phyloP scores from a whole-genome alignment of 1,140 invertebrate genomes.

The Musca domestica region DNA sequence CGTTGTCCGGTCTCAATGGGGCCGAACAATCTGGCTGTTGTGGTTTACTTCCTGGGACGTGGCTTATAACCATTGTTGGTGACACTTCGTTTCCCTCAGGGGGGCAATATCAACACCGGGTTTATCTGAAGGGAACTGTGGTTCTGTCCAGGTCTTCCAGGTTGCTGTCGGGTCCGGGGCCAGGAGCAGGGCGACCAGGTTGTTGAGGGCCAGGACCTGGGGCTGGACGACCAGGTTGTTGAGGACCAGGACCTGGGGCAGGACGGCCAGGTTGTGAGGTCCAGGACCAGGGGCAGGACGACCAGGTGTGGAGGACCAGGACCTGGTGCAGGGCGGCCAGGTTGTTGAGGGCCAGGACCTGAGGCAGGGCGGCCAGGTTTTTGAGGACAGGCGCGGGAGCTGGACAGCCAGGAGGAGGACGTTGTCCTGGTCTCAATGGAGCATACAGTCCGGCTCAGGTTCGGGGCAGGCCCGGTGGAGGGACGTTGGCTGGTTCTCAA shows the following conservation, averaged over 20 bases:
- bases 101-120: slow-evolving; percentile 1
- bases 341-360: not conserved
- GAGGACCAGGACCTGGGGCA: not conserved
- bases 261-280: not conserved
- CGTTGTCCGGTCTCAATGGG: not conserved
- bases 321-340: not conserved
- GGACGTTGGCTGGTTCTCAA: not conserved
- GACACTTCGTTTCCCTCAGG: not conserved
- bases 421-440: not conserved
- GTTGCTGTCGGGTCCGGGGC: not conserved
- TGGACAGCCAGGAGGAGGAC: slow-evolving; percentile 14
- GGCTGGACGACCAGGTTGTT: not conserved
- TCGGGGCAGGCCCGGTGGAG: slow-evolving; percentile 4
- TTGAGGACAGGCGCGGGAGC: slow-evolving; percentile 5
- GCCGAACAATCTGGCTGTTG: not conserved
- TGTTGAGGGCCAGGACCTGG: not conserved
- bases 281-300: not conserved
- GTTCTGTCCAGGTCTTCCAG: not conserved
- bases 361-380: slow-evolving; percentile 18
- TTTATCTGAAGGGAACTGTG: not conserved
- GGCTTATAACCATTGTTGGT: not conserved
- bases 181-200: not conserved
- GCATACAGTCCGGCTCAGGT: not conserved
- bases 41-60: not conserved
- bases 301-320: not conserved